phyloP scores from a whole-genome alignment of 2,888 invertebrate genomes.

The Parochlus steinenii region DNA sequence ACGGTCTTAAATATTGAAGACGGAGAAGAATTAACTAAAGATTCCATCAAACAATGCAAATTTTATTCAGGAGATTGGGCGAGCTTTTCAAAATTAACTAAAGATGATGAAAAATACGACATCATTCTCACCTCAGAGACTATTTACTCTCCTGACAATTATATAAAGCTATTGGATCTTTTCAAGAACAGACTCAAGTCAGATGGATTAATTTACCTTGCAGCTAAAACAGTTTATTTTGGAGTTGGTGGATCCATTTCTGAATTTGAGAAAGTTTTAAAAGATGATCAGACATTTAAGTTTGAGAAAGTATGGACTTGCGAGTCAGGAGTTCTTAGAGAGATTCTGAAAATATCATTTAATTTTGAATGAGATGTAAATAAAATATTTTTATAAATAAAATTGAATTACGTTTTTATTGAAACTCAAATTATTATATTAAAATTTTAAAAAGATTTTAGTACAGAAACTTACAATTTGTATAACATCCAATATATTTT shows the following conservation, averaged over 20 bases:
- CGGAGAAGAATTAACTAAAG: slow-evolving; percentile 19
- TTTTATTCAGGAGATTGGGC: slow-evolving; percentile 65
- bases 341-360: slow-evolving; percentile 39
- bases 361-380: too few relatives aligned
- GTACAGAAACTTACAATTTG: too few relatives aligned
- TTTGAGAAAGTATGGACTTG: slow-evolving; percentile 45
- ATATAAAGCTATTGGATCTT: slow-evolving; percentile 53
- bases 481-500: too few relatives aligned
- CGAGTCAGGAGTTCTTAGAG: slow-evolving; percentile 42
- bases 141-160: slow-evolving; percentile 70
- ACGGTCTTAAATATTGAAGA: slow-evolving; percentile 45
- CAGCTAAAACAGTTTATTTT: slow-evolving; percentile 87
- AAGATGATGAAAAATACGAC: slow-evolving; percentile 47
- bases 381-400: too few relatives aligned
- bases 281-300: slow-evolving; percentile 36
- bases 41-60: slow-evolving; percentile 27
- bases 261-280: slow-evolving; percentile 51
- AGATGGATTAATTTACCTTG: slow-evolving; percentile 51
- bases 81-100: slow-evolving; percentile 33
- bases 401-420: too few relatives aligned
- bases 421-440: too few relatives aligned
- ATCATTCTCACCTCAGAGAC: slow-evolving; percentile 84
- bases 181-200: slow-evolving; percentile 43
- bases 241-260: slow-evolving; percentile 81
- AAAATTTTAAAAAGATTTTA: too few relatives aligned